Conservation (phyloP, 2,797 vertebrate species). For the Gallinago nigripennis region DNA sequence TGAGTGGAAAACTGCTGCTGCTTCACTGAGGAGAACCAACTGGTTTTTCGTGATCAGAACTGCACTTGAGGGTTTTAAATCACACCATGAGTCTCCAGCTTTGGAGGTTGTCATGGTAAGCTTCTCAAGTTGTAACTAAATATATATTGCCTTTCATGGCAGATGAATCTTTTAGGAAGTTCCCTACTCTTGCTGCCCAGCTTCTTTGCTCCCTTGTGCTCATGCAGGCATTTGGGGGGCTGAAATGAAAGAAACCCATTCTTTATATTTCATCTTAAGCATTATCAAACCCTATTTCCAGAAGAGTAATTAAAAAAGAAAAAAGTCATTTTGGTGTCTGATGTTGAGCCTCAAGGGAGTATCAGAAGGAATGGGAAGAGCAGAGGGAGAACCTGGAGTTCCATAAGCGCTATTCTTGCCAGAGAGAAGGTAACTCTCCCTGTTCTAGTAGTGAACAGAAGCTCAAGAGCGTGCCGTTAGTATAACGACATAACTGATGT, state of each 20-base stretch:
- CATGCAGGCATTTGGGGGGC: neutral
- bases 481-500: neutral
- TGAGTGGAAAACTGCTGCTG: neutral
- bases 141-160: neutral
- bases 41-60: neutral
- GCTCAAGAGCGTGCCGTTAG: neutral
- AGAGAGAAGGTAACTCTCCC: rapidly evolving
- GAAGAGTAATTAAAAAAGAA: neutral
- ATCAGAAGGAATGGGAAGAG: neutral
- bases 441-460: neutral
- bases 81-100: neutral
- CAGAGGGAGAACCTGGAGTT: neutral
- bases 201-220: neutral
- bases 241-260: neutral
- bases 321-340: neutral
- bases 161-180: neutral
- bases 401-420: rapidly evolving
- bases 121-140: neutral
- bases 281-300: neutral
- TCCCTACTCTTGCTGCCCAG: neutral
- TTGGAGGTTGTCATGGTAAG: neutral
- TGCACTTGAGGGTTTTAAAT: neutral
- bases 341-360: neutral
- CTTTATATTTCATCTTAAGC: neutral
- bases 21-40: neutral